phyloP scores from a whole-genome alignment of 2,797 vertebrate genomes.

The Pitangus sulphuratus region DNA sequence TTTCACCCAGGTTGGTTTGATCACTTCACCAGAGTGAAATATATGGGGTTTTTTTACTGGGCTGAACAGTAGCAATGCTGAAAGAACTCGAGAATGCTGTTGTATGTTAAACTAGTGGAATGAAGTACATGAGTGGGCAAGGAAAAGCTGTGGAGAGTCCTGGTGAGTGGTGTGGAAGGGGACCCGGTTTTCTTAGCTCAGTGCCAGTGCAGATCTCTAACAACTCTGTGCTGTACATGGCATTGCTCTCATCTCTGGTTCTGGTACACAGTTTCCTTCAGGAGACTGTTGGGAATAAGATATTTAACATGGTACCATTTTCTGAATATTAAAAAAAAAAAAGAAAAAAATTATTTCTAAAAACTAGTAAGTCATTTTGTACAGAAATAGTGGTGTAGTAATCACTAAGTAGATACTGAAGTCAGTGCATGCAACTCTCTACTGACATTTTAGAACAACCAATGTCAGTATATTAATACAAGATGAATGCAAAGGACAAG shows the following conservation, averaged over 20 bases:
- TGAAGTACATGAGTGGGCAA: fast-evolving
- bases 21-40: neutral
- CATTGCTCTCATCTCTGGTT: neutral
- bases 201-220: fast-evolving
- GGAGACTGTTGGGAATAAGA: neutral
- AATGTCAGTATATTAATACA: neutral
- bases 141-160: neutral
- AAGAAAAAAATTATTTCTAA: neutral
- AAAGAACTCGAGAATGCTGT: neutral
- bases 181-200: neutral
- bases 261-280: neutral
- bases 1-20: neutral
- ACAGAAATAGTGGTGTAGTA: neutral
- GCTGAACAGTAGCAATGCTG: neutral
- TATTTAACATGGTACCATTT: neutral
- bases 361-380: neutral
- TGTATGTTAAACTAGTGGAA: neutral
- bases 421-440: neutral
- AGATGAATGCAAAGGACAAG: neutral
- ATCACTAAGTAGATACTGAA: neutral
- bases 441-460: neutral
- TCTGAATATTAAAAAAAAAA: neutral
- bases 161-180: neutral
- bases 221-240: fast-evolving
- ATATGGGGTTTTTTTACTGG: neutral